Percentiles rank a stretch among this genome's conserved stretches.
phyloP scores from a whole-genome alignment of 2,113 vertebrate species.

The Rhegmatorhina hoffmannsi region DNA sequence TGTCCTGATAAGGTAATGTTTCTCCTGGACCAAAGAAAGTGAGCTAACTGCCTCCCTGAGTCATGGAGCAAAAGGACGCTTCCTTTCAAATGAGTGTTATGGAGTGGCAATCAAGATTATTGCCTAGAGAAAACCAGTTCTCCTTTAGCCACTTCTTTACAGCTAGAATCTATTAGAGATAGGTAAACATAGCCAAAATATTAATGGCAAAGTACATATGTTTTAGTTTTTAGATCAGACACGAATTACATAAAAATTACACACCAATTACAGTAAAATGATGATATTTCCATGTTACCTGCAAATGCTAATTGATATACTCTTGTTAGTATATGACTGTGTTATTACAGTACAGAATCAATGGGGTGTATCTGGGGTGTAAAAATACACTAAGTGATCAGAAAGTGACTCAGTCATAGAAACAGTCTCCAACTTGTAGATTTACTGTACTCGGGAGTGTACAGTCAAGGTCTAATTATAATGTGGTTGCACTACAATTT shows the following conservation, averaged over 20 bases:
- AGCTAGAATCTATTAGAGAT: neutral
- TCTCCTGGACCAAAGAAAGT: neutral
- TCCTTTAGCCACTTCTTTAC: neutral
- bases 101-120: neutral
- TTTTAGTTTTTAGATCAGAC: neutral
- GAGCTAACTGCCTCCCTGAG: neutral
- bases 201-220: neutral
- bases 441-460: neutral
- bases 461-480: neutral
- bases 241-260: neutral
- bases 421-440: neutral
- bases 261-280: neutral
- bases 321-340: neutral
- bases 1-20: neutral
- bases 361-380: neutral
- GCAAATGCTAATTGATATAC: neutral
- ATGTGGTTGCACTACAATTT: neutral
- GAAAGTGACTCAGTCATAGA: neutral
- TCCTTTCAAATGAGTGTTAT: neutral
- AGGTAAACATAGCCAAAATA: neutral
- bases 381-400: neutral
- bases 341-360: neutral
- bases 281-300: neutral
- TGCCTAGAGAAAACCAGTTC: neutral
- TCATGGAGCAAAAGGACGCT: neutral